Conservation (phyloP, 2,888 invertebrate species). For the Pteria penguin region DNA sequence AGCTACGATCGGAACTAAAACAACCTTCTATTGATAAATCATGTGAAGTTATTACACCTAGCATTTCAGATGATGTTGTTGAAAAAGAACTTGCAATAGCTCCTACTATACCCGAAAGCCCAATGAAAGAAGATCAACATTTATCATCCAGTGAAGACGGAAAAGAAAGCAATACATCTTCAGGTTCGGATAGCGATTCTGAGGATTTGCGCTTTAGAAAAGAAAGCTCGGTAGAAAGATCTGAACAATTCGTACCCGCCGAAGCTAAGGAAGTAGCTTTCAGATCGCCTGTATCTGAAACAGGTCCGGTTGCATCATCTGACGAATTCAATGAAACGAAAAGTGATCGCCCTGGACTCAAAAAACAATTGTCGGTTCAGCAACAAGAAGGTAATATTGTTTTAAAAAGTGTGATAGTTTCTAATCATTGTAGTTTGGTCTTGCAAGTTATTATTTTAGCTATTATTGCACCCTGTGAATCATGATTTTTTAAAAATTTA, state of each 20-base stretch:
- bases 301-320: constrained; percentile 66
- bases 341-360: neutral
- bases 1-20: neutral
- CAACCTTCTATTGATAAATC: neutral
- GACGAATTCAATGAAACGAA: constrained; percentile 3
- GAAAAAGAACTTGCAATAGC: neutral
- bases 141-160: neutral
- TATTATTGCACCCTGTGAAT: too few relatives aligned
- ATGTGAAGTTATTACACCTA: neutral
- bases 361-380: constrained; percentile 3
- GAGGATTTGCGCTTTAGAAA: constrained; percentile 29
- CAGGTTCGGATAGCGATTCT: constrained; percentile 26
- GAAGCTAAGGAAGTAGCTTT: constrained; percentile 43
- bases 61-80: neutral
- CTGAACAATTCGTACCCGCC: constrained; percentile 51
- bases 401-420: too few relatives aligned
- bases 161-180: constrained; percentile 1
- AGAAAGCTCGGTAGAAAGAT: constrained; percentile 48
- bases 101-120: neutral
- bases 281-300: neutral
- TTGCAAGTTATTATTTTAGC: too few relatives aligned
- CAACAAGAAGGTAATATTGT: constrained; percentile 18
- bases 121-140: neutral
- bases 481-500: too few relatives aligned
- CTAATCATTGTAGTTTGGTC: too few relatives aligned